Base-by-base conservation (phyloP, 2,797 vertebrate genomes). In the Mus spretus region DNA sequence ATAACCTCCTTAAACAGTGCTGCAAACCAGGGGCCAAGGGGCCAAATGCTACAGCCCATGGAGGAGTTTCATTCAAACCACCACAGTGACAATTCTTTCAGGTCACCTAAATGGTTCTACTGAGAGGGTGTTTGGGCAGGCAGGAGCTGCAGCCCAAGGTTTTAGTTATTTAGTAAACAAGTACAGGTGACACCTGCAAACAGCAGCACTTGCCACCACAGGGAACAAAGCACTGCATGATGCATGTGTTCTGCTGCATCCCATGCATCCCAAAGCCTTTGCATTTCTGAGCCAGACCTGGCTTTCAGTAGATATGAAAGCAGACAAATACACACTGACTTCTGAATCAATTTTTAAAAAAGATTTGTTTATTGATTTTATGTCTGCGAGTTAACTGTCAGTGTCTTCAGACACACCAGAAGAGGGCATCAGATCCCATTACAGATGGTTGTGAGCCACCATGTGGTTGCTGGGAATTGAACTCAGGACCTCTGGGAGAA, bases 231-330 rank as follows among this genome's bases (percentile, higher is more conserved):
- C 67, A 12, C 34, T 19, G 5, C 37, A 13, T 24, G 31, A 55
- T 4, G 50, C 34, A 22, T 34, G 22, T 82, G 93, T 75, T 78
- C 88, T 34, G 89, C 81, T 2, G 1, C 13, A 31, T 11, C 50
- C 50, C 50, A 12, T 17, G 55, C 55, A 55, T 55, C 7, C 1
- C 24, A 6, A 6, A 75, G 75, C 44, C 75, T 44, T 34, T 2
- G 1, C 59, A 63, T 89, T 86, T 89, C 86, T 70, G 82, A 70
- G n/a, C 53, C 63, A 26, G 40, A 6, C 47, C 28, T 34, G 61
- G 85, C 74, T 67, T 81, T 91, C 65, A 50, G 78, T 59, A 77
- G 65, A 37, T 72, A 89, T 63, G 40, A 63, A 95, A 86, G 22
- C 1, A 1, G 74, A 37, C 72, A 47, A 14, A 44, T 7, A 20